Base-by-base conservation (phyloP, 2,797 vertebrate genomes). In the Crenichthys baileyi region DNA sequence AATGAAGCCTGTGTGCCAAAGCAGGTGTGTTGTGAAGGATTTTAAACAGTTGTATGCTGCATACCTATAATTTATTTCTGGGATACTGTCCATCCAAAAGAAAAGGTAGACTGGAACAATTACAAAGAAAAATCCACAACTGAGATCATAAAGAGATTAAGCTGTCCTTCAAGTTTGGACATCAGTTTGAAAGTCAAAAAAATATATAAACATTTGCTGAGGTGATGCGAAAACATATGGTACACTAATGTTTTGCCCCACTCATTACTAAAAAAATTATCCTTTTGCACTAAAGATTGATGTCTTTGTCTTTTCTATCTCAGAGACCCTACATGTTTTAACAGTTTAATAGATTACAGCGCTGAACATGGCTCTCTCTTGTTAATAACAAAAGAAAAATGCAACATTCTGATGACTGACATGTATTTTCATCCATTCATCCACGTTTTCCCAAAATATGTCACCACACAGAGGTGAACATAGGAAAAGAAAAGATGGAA, bases 1-100 rank as follows among this genome's bases (percentile, higher is more conserved):
- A 97, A 96, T 87, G 94, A 91, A 93, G 96, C 96, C 95, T 95
- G 94, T 96, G 96, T 96, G 96, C 95, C 93, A 95, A 93, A 94
- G 88, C 92, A 65, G 95, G 90, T 94, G 92, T 94, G 95, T 93
- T 95, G 92, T 92, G 77, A 93, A 92, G 95, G 95, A 95, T 96
- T 94, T 93, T 93, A 90, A 87, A 88, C 93, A 95, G 93, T 95
- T 95, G 88, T 79, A 71, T 68, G 13, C 13, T n/a, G 3, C 26
- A 73, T 50, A 36, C 79, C 75, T 79, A 72, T 72, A 29, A 75
- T 85, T 89, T 73, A 71, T 81, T 80, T 77, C 75, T 76, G 70
- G 56, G 72, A 75, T 82, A 89, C 77, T 72, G 77, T 82, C 65
- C 63, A 77, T 6, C 26, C 60, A 67, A 50, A 36, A 51, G 60